A percentile compares a stretch with the other conserved stretches of the same genome.
Evolutionary conservation across 2,113 vertebrate genomes (phyloP).

Genomic region (Rhagologus leucostigma): DNA sequence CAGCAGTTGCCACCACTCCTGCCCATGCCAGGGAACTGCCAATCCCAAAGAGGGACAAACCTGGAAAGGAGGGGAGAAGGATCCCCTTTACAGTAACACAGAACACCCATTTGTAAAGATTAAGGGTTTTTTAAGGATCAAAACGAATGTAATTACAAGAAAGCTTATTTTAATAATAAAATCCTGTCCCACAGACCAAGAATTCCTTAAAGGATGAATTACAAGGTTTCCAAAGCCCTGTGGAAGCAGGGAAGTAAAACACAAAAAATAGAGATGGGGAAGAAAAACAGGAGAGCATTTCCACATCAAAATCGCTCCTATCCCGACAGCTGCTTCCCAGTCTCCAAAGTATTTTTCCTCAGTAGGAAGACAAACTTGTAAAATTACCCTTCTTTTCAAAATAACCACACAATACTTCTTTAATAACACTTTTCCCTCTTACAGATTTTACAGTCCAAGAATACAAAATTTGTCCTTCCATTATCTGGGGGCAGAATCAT

Average conservation of each 20-base stretch:
- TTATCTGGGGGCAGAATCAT: constrained; percentile 9
- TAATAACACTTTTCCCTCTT: background rate
- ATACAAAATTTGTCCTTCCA: background rate
- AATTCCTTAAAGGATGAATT: background rate
- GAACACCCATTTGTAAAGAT: background rate
- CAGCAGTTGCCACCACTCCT: background rate
- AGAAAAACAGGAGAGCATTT: background rate
- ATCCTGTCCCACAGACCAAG: background rate
- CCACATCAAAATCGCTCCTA: background rate
- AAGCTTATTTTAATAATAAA: background rate
- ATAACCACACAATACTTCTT: background rate
- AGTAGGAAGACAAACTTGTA: background rate
- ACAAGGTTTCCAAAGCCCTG: background rate
- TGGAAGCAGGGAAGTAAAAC: background rate
- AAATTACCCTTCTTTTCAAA: background rate
- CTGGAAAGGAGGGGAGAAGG: background rate
- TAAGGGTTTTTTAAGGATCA: background rate
- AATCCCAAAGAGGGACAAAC: background rate
- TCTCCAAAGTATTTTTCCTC: background rate
- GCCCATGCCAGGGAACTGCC: background rate
- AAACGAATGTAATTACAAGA: background rate
- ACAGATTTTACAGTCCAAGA: background rate
- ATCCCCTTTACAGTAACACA: background rate
- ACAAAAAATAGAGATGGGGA: background rate
- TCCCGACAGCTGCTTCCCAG: background rate